These are phyloP conservation scores for Nemotelus nigrinus DNA, from an alignment of 2,888 invertebrate species.

Conservation along the genomic window DNA sequence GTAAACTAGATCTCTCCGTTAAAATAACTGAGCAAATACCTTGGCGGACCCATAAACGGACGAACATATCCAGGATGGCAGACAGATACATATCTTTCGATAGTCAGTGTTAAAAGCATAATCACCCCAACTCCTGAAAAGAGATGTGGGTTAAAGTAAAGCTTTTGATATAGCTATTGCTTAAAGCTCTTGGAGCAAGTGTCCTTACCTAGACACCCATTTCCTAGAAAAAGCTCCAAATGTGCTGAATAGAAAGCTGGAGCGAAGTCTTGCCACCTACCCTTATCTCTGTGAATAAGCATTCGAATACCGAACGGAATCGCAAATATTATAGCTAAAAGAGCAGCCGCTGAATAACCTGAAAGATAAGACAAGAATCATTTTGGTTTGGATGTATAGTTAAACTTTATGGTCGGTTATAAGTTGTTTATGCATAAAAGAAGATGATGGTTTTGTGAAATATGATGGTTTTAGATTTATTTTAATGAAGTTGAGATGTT, in stretches of 20 bases:
- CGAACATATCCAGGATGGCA: constrained; percentile 77
- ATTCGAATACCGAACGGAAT: constrained; percentile 75
- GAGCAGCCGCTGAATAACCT: constrained; percentile 82
- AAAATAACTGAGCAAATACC: constrained; percentile 57
- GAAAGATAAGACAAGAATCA: constrained; percentile 56
- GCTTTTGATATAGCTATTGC: not conserved
- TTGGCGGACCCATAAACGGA: constrained; percentile 73
- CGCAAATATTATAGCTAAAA: constrained; percentile 76
- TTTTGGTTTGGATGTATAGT: too few species aligned
- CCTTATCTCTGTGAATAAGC: constrained; percentile 72
- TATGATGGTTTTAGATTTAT: too few species aligned
- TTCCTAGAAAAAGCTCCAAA: constrained; percentile 76
- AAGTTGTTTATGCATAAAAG: too few species aligned
- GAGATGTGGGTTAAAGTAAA: too few species aligned
- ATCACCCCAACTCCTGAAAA: constrained; percentile 75
- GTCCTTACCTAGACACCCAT: constrained; percentile 72
- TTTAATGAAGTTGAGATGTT: too few species aligned
- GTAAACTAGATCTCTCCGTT: not conserved
- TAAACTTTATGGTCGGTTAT: too few species aligned
- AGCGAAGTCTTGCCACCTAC: constrained; percentile 72
- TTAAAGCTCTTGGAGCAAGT: not conserved
- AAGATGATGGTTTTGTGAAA: too few species aligned
- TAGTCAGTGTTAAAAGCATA: constrained; percentile 78
- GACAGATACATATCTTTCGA: constrained; percentile 79
- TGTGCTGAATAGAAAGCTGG: constrained; percentile 77